Evolutionary conservation across 2,797 vertebrate genomes (phyloP).

Genomic region (Emys orbicularis): DNA sequence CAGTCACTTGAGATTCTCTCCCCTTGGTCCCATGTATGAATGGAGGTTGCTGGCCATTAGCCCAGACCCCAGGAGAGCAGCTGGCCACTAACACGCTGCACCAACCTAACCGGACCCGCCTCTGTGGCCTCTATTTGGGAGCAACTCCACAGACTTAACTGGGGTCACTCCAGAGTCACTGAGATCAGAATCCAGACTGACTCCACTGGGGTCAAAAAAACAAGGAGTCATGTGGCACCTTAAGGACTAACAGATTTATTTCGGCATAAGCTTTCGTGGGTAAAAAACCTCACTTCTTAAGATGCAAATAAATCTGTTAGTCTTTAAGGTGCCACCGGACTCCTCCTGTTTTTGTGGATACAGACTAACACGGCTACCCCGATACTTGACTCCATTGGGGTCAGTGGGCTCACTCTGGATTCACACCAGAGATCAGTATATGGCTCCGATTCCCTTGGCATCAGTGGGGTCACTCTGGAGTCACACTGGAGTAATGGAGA

Average conservation of each 20-base stretch:
- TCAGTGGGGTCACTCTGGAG: not conserved
- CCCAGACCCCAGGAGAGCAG: not conserved
- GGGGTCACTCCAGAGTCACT: not conserved
- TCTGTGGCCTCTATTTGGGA: not conserved
- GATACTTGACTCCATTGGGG: not conserved
- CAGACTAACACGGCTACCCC: too few relatives aligned
- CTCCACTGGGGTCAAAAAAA: too few relatives aligned
- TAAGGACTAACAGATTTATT: too few relatives aligned
- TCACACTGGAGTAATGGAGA: too few relatives aligned
- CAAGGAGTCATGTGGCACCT: too few relatives aligned
- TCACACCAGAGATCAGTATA: not conserved
- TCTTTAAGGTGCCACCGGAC: too few relatives aligned
- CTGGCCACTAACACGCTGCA: not conserved
- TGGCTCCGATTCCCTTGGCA: fast-evolving
- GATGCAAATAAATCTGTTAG: too few relatives aligned
- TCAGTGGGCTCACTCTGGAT: not conserved
- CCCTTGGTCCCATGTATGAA: not conserved
- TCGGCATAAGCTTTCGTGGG: too few relatives aligned
- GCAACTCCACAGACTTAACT: not conserved
- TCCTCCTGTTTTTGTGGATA: too few relatives aligned
- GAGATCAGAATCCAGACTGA: not conserved
- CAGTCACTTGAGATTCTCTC: not conserved
- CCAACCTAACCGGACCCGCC: not conserved
- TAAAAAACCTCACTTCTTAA: too few relatives aligned
- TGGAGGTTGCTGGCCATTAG: not conserved